Percentiles rank a stretch among this genome's conserved stretches.
Evolutionary conservation across 2,888 invertebrate species (phyloP).

Genomic region (Arctia plantaginis): DNA sequence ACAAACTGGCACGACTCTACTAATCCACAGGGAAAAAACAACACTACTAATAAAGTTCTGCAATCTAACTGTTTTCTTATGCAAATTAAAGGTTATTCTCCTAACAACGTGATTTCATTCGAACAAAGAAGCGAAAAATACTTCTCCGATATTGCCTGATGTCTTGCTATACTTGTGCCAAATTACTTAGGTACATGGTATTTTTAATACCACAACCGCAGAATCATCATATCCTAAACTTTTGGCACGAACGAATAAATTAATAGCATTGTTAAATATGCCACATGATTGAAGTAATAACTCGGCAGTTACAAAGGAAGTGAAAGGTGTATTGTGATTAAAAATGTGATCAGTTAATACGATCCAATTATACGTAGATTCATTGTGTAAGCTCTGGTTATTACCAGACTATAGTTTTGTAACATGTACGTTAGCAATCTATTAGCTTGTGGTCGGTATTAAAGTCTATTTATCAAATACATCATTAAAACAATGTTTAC

Average conservation of each 20-base stretch:
- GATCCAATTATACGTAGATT: constrained; percentile 74
- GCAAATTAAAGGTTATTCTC: background rate
- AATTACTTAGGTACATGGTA: background rate
- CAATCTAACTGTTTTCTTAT: background rate
- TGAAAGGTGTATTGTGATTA: constrained; percentile 79
- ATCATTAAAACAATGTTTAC: constrained; percentile 63
- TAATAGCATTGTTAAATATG: constrained; percentile 18
- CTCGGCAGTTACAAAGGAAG: constrained; percentile 72
- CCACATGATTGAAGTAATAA: constrained; percentile 43
- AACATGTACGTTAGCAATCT: constrained; percentile 68
- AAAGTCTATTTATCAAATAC: constrained; percentile 72
- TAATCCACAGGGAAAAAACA: background rate
- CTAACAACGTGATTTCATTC: background rate
- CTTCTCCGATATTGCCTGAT: background rate
- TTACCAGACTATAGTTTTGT: constrained; percentile 75
- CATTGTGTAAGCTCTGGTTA: constrained; percentile 78
- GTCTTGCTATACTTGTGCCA: background rate
- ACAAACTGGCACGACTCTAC: background rate
- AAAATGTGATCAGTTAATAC: constrained; percentile 77
- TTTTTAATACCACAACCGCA: background rate
- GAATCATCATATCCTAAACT: background rate
- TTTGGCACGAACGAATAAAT: constrained; percentile 5
- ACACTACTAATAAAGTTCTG: background rate
- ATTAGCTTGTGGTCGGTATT: constrained; percentile 71
- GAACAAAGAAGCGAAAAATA: background rate